Conservation (phyloP, 2,888 invertebrate species). For the Chymomyza amoena region DNA sequence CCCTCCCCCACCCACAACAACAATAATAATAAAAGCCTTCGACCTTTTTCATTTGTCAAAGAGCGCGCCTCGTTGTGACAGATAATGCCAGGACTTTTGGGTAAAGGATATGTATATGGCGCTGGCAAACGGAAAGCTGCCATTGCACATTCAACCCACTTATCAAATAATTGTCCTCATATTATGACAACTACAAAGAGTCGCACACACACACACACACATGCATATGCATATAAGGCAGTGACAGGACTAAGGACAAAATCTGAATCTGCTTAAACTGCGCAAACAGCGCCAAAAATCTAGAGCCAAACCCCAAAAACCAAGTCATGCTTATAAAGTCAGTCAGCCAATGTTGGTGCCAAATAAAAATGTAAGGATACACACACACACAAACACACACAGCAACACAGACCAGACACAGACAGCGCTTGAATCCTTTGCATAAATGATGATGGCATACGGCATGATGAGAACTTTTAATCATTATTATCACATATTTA, state of each 20-base stretch:
- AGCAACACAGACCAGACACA: slow-evolving; percentile 1
- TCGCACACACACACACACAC: slow-evolving; percentile 10
- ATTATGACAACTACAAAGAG: slow-evolving; percentile 53
- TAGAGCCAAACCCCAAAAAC: slow-evolving; percentile 17
- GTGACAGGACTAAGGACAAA: slow-evolving; percentile 1
- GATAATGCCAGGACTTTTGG: not conserved
- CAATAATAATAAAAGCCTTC: slow-evolving; percentile 35
- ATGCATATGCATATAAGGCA: not conserved
- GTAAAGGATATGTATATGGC: not conserved
- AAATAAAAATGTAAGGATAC: slow-evolving; percentile 67
- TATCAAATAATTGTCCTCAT: slow-evolving; percentile 73
- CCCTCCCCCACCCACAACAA: not conserved
- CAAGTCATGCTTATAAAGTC: slow-evolving; percentile 37
- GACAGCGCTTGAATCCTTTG: slow-evolving; percentile 54
- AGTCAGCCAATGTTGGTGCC: slow-evolving; percentile 51
- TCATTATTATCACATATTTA: slow-evolving; percentile 77
- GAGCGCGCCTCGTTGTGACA: slow-evolving; percentile 30
- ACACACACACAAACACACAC: slow-evolving; percentile 8
- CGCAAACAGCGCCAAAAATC: slow-evolving; percentile 13
- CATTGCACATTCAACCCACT: slow-evolving; percentile 54
- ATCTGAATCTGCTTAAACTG: slow-evolving; percentile 47
- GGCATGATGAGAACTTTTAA: slow-evolving; percentile 73
- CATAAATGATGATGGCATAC: slow-evolving; percentile 69
- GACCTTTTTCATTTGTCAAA: slow-evolving; percentile 59
- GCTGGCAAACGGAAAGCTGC: not conserved